These are phyloP conservation scores for Chelonia mydas DNA, from an alignment of 2,797 vertebrate species.

Conservation along the genomic window DNA sequence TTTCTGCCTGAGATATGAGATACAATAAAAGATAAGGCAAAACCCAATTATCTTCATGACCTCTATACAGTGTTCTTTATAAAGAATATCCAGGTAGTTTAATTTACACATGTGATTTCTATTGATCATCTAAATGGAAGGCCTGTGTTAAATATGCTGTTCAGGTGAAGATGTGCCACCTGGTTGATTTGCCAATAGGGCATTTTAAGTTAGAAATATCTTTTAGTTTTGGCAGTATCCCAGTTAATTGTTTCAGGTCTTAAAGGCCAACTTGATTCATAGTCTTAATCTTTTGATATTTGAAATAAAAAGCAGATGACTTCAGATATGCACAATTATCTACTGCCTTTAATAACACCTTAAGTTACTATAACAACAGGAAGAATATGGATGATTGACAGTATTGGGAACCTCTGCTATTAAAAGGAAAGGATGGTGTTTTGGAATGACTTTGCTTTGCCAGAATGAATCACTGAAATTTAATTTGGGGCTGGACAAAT, in stretches of 20 bases:
- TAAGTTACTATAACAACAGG: conserved; percentile 59
- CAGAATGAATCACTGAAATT: neutral
- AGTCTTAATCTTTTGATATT: conserved; percentile 38
- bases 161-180: neutral
- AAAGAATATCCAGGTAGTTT: neutral
- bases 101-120: neutral
- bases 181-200: neutral
- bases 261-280: conserved; percentile 29
- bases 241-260: conserved; percentile 4
- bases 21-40: neutral
- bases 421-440: neutral
- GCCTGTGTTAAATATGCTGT: neutral
- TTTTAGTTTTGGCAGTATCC: conserved; percentile 25
- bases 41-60: neutral
- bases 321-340: conserved; percentile 36
- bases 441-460: conserved; percentile 7
- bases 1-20: neutral
- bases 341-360: conserved; percentile 33
- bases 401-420: conserved; percentile 1
- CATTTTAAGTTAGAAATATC: neutral
- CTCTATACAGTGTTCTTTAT: neutral
- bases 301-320: conserved; percentile 48
- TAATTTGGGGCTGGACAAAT: neutral
- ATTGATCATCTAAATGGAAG: neutral
- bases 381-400: conserved; percentile 3